Evolutionary conservation across 2,113 vertebrate genomes (phyloP).

Genomic region (zebrafish (Danio rerio)): GRCz12tu NC_133194.1:45113501-45114000

Average conservation of each 20-base stretch:
- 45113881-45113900: conserved; percentile 12
- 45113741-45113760: conserved; percentile 20
- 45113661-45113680: too few species aligned
- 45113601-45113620: too few species aligned
- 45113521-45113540: too few species aligned
- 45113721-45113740: conserved; percentile 16
- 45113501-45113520: too few species aligned
- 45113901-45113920: conserved; percentile 19
- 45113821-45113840: conserved; percentile 41
- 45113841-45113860: conserved; percentile 37
- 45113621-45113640: too few species aligned
- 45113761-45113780: conserved; percentile 3
- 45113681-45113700: too few species aligned
- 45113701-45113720: conserved; percentile 24
- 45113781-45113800: not conserved
- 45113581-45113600: too few species aligned
- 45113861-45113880: conserved; percentile 41
- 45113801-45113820: conserved; percentile 32
- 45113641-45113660: too few species aligned
- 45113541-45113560: too few species aligned
- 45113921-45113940: conserved; percentile 27
- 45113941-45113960: conserved; percentile 22
- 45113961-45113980: conserved; percentile 1
- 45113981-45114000: conserved; percentile 31
- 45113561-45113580: too few species aligned